Percentiles rank a stretch among this genome's conserved stretches.
phyloP scores from a whole-genome alignment of 1,140 invertebrate genomes.

The Drosophila trapezifrons region DNA sequence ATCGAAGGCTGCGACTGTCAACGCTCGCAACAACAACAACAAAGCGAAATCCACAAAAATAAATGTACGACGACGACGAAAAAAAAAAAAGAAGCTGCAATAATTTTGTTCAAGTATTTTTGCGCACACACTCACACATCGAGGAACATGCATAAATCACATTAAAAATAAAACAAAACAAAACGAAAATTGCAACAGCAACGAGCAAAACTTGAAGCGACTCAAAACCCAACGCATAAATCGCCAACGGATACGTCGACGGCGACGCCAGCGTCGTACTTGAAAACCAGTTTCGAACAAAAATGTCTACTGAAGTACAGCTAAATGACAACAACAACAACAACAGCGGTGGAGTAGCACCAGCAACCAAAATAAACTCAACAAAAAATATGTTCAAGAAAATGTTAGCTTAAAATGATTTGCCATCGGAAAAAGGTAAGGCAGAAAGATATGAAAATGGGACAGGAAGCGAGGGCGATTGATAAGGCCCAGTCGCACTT shows the following conservation, averaged over 20 bases:
- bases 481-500: conserved; percentile 20
- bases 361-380: conserved; percentile 31
- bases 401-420: conserved; percentile 38
- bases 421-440: conserved; percentile 44
- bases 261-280: conserved; percentile 63
- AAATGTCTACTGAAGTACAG: conserved; percentile 76
- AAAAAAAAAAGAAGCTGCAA: conserved; percentile 73
- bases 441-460: conserved; percentile 34
- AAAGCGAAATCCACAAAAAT: conserved; percentile 13
- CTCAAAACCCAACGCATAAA: conserved; percentile 72
- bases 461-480: conserved; percentile 34
- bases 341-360: conserved; percentile 2
- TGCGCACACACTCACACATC: conserved; percentile 44
- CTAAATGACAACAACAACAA: conserved; percentile 54
- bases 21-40: conserved; percentile 34
- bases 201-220: conserved; percentile 45
- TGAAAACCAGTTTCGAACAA: conserved; percentile 74
- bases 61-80: conserved; percentile 13
- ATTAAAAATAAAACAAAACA: conserved; percentile 82
- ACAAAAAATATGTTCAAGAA: conserved; percentile 38
- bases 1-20: conserved; percentile 77
- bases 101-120: conserved; percentile 78
- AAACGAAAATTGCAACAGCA: conserved; percentile 76
- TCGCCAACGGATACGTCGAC: conserved; percentile 41
- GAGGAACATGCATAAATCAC: conserved; percentile 79